Evolutionary conservation across 37 sponge, comb jelly and placozoan species (phyloP).

Genomic region (Beroe forskalii): DNA sequence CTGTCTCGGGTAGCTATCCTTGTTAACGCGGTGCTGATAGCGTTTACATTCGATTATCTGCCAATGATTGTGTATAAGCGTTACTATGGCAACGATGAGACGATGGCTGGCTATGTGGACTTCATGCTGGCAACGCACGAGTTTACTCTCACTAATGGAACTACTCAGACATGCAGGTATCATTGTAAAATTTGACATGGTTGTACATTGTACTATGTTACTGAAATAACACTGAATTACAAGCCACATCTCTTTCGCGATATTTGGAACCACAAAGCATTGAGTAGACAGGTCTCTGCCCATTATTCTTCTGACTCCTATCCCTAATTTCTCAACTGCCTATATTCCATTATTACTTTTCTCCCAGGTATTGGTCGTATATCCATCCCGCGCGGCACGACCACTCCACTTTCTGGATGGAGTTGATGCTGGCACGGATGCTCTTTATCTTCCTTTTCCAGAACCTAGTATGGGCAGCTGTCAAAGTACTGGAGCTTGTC

Average conservation of each 20-base stretch:
- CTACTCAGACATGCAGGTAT: slow-evolving; percentile 42
- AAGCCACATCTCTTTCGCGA: too few species aligned
- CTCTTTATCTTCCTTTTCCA: slow-evolving; percentile 59
- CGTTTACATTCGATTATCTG: slow-evolving; percentile 40
- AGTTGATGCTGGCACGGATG: slow-evolving; percentile 59
- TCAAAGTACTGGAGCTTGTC: background rate
- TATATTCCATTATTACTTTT: background rate
- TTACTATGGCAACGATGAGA: background rate
- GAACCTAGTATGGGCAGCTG: slow-evolving; percentile 37
- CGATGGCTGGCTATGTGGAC: background rate
- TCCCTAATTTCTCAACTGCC: background rate
- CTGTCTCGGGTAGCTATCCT: slow-evolving; percentile 57
- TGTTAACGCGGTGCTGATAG: slow-evolving; percentile 32
- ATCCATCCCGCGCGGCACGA: slow-evolving; percentile 23
- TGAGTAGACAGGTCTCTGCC: too few species aligned
- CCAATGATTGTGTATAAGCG: slow-evolving; percentile 15
- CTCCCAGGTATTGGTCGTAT: slow-evolving; percentile 60
- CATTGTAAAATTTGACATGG: background rate
- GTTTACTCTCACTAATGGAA: background rate
- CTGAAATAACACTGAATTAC: too few species aligned
- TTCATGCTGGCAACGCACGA: slow-evolving; percentile 36
- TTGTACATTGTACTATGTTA: too few species aligned
- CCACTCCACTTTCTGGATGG: slow-evolving; percentile 38
- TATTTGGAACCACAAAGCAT: too few species aligned
- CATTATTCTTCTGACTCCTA: background rate